Conservation (phyloP, 2,797 vertebrate species). For the Otus scops region DNA sequence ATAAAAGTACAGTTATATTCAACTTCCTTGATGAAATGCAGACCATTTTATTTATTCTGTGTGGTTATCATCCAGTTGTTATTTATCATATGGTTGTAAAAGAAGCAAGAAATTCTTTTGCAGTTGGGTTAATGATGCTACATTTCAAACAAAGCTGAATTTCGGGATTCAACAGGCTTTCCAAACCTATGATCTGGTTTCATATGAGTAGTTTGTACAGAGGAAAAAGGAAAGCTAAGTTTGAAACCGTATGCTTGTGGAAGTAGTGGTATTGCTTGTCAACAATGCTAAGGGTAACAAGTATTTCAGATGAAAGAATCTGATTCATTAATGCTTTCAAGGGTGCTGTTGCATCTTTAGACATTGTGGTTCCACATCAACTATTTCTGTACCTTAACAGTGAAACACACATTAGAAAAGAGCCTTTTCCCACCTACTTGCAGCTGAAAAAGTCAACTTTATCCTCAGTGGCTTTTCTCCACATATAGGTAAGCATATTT, state of each 20-base stretch:
- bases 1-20: slow-evolving; percentile 28
- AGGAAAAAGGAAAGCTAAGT: not conserved
- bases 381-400: not conserved
- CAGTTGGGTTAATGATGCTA: not conserved
- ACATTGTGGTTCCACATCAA: not conserved
- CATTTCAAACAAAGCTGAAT: not conserved
- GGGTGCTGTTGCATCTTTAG: not conserved
- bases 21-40: slow-evolving; percentile 48
- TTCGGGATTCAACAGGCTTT: not conserved
- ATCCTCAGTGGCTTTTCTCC: not conserved
- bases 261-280: not conserved
- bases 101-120: not conserved
- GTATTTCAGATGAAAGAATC: not conserved
- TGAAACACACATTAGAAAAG: not conserved
- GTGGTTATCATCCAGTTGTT: not conserved
- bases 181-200: not conserved
- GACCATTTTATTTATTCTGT: slow-evolving; percentile 26
- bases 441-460: not conserved
- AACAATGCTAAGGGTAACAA: not conserved
- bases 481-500: not conserved
- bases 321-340: not conserved
- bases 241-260: not conserved
- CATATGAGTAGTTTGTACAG: not conserved
- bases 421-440: not conserved
- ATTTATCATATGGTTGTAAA: slow-evolving; percentile 39